phyloP scores from a whole-genome alignment of 2,797 vertebrate species.

The Oryzias sinensis region DNA sequence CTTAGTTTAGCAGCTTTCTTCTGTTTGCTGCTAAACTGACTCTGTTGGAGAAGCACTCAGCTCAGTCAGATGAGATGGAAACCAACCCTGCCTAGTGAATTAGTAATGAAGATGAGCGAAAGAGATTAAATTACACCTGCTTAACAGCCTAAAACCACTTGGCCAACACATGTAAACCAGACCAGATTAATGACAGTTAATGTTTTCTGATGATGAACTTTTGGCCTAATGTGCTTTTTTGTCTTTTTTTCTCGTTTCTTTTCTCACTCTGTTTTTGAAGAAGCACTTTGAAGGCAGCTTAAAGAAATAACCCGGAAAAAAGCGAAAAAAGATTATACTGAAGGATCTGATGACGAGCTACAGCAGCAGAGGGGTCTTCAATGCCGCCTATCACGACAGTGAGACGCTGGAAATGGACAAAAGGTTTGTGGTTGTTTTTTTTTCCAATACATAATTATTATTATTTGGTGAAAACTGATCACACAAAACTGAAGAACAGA shows the following conservation, averaged over 20 bases:
- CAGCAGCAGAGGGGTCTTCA: slow-evolving; percentile 57
- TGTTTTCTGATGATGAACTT: neutral
- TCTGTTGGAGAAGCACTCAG: slow-evolving; percentile 20
- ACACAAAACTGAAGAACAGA: too few species aligned
- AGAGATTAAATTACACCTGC: slow-evolving; percentile 48
- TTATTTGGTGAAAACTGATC: too few species aligned
- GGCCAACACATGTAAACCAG: slow-evolving; percentile 8
- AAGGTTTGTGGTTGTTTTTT: slow-evolving; percentile 66
- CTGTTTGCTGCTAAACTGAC: slow-evolving; percentile 3
- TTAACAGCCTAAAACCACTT: slow-evolving; percentile 16
- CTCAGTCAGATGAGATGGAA: slow-evolving; percentile 30
- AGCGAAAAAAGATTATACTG: slow-evolving; percentile 9
- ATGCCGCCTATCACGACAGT: slow-evolving; percentile 79
- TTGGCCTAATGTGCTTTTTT: neutral
- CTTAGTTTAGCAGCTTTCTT: slow-evolving; percentile 3
- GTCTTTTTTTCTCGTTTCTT: neutral
- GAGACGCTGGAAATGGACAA: slow-evolving; percentile 81
- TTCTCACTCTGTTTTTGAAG: neutral
- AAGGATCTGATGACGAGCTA: slow-evolving; percentile 65
- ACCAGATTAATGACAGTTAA: slow-evolving; percentile 6
- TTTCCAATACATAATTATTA: too few species aligned
- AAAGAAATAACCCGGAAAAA: slow-evolving; percentile 19
- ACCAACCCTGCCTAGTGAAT: slow-evolving; percentile 62
- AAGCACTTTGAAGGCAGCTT: neutral
- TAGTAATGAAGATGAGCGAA: slow-evolving; percentile 52